Conservation (phyloP, 2,113 vertebrate genomes). For the Eudyptes chrysolophus region DNA sequence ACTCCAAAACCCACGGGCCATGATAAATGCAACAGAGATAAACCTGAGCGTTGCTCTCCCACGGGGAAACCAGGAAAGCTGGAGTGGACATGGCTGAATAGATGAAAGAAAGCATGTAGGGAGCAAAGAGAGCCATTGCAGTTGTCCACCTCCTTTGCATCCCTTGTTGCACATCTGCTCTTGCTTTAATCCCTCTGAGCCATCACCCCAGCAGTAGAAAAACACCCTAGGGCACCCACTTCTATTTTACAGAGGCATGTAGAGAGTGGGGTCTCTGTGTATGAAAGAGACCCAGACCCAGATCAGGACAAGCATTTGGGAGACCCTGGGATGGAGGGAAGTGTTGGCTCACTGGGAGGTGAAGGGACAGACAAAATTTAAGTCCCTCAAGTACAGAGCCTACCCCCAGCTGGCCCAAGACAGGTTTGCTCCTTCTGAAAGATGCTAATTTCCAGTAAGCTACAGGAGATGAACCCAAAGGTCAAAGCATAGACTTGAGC, state of each 20-base stretch:
- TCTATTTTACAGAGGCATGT: background rate
- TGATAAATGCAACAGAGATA: background rate
- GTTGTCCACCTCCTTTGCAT: background rate
- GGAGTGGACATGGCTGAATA: background rate
- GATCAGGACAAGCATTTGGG: background rate
- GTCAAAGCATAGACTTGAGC: background rate
- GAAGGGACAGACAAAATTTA: background rate
- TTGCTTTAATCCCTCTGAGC: background rate
- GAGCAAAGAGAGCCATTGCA: background rate
- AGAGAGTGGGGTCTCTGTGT: background rate
- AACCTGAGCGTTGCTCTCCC: background rate
- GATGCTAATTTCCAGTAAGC: background rate
- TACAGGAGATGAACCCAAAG: background rate
- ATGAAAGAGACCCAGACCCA: background rate
- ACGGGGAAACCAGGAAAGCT: background rate
- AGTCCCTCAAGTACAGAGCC: background rate
- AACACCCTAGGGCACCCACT: background rate
- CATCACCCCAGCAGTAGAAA: background rate
- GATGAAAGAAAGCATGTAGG: fast-evolving
- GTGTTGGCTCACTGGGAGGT: background rate
- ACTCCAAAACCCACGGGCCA: background rate
- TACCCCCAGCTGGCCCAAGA: background rate
- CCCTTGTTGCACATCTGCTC: background rate
- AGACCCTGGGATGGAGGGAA: background rate
- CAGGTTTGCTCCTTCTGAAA: background rate